Evolutionary conservation across 2,888 invertebrate genomes (phyloP), one percentile per base, ranked within the genome.

Genomic region (Conus canariensis): DNA sequence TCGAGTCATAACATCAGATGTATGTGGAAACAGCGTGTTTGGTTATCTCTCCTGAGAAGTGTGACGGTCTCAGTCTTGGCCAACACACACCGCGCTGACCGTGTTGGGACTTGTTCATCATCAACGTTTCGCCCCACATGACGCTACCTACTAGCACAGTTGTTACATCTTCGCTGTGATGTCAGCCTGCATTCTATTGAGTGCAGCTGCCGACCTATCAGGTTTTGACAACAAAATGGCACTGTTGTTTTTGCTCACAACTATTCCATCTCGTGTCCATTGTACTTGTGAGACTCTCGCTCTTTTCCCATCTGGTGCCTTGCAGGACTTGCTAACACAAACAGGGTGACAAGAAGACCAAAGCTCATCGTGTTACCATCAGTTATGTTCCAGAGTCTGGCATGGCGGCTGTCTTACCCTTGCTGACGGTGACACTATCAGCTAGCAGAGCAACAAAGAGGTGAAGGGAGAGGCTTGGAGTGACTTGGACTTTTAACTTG

Each of bases 181-280:
- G 85, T 60, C 19, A 7, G 85, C 59, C 86, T 64, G 86, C 67
- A 45, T 86, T 86, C 86, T 86, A 86, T 86, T 86, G 86, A 86
- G 30, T 45, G 86, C 67, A 60, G 30, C 25, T 19, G 16, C 7
- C 67, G n/a, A 67, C 16, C 74, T 56, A 74, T 74, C 87, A 87
- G 74, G 87, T 70, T 70, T 87, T 87, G 74, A 87, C 87, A 64
- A 30, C 64, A 85, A 86, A 86, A 86, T 86, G 86, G 86, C 86
- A 86, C 86, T 59, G 19, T n/a, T 82, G 56, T 25, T 87, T 74
- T 56, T 87, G 87, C 87, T 74, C 87, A 74, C 87, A 86, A 67
- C 67, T 45, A 59, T 58, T 87, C 87, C 70, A 87, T 22, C 87
- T 74, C 8, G 74, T 74, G 59, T 56, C 30, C 25, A 70, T 58